These are phyloP conservation scores for Brachirus orientalis DNA, from an alignment of 2,113 vertebrate genomes.

Conservation along the genomic window DNA sequence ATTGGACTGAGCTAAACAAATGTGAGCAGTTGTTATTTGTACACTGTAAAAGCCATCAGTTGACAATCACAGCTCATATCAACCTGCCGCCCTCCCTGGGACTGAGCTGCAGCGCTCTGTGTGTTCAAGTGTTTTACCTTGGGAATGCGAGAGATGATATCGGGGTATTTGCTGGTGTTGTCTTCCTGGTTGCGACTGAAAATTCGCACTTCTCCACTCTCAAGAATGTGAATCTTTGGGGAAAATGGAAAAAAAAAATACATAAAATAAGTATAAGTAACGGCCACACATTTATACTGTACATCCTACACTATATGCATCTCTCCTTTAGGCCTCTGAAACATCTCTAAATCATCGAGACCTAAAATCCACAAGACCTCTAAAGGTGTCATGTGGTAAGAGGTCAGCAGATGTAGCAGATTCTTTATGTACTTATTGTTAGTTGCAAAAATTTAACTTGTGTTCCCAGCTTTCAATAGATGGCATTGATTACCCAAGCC, in stretches of 20 bases:
- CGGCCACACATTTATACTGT: too few species aligned
- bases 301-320: too few species aligned
- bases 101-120: constrained; percentile 20
- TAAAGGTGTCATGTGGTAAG: too few species aligned
- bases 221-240: constrained; percentile 88
- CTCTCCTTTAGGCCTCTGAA: too few species aligned
- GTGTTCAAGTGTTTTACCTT: constrained; percentile 77
- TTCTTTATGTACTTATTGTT: too few species aligned
- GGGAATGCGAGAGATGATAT: constrained; percentile 87
- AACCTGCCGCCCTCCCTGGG: constrained; percentile 8
- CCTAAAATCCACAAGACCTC: too few species aligned
- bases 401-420: too few species aligned
- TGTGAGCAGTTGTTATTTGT: constrained; percentile 35
- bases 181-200: constrained; percentile 95
- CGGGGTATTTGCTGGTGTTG: constrained; percentile 91
- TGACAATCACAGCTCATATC: constrained; percentile 31
- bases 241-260: background rate
- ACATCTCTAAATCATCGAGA: too few species aligned
- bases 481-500: too few species aligned
- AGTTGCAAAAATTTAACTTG: too few species aligned
- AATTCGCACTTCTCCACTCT: constrained; percentile 86
- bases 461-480: too few species aligned
- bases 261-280: background rate
- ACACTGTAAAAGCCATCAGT: constrained; percentile 34
- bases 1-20: constrained; percentile 25